Base-by-base conservation (phyloP, 2,113 vertebrate species). In the Stictonetta naevosa region DNA sequence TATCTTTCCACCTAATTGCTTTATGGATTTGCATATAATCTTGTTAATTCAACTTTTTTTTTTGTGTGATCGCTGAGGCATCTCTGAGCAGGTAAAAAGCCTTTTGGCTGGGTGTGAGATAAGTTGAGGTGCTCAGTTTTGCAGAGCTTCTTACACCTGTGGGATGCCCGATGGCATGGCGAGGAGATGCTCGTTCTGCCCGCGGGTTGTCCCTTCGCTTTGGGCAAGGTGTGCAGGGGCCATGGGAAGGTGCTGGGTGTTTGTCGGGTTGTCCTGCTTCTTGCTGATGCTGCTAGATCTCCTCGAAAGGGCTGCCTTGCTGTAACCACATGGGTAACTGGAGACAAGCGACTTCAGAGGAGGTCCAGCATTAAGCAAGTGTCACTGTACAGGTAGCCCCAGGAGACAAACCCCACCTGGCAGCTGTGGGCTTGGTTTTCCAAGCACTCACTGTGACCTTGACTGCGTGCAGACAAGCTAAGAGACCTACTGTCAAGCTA, bases 21-120 rank as follows among this genome's bases (percentile, higher is more conserved):
- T 73, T 84, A 67, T 11, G 59, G 33, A 34, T 77, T 92, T 90
- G 77, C 79, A 34, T 80, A 42, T 85, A 53, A 81, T 87, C 59
- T 82, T 78, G 78, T 89, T 95, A 92, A 93, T 96, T 53, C 56
- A 67, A 80, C 69, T 63, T 48, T 48, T 48, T 48, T 4, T 80
- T 80, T 68, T 5, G 10, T 7, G 4, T 71, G 69, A 28, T 68
- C 8, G 8, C 79, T 28, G 23, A 66, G 90, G 85, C 48, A 25
- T 87, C 63, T 88, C 63, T 23, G 74, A 62, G 21, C 23, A 50
- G 48, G 55, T 74, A 52, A 74, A 69, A 88, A 76, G 58, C 60
- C 38, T 36, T 73, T 71, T 72, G 80, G 8, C 1, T 20, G n/a
- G 80, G n/a, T 88, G 56, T 83, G 80, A 73, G 81, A 36, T 63